phyloP scores from a whole-genome alignment of 2,888 invertebrate species.

The Brachyopa scutellaris region DNA sequence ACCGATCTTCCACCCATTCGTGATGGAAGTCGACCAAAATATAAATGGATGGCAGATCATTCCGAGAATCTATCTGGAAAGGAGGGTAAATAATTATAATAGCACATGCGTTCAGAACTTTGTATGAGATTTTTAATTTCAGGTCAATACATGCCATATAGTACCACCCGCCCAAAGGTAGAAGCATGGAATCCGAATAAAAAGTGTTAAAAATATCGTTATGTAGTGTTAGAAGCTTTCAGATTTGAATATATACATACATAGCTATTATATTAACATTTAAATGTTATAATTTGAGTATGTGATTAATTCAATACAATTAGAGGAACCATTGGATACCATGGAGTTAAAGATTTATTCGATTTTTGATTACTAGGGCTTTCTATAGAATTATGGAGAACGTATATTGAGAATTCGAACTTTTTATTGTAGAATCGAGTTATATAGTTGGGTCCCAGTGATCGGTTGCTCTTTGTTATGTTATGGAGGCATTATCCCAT shows the following conservation, averaged over 20 bases:
- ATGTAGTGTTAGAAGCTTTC: slow-evolving; percentile 21
- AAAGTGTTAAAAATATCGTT: slow-evolving; percentile 63
- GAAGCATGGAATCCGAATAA: slow-evolving; percentile 89
- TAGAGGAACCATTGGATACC: too few relatives aligned
- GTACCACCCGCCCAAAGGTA: slow-evolving; percentile 93
- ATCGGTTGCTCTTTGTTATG: too few relatives aligned
- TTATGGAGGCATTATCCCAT: too few relatives aligned
- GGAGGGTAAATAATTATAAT: slow-evolving; percentile 78
- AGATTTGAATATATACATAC: slow-evolving; percentile 43
- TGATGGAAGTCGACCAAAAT: slow-evolving; percentile 88
- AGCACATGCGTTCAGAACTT: neutral
- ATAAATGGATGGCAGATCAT: slow-evolving; percentile 94
- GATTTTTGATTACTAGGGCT: too few relatives aligned
- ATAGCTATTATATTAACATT: too few relatives aligned
- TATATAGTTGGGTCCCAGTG: too few relatives aligned
- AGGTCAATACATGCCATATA: slow-evolving; percentile 93
- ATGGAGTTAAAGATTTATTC: too few relatives aligned
- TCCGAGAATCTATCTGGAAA: slow-evolving; percentile 94
- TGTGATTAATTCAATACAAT: too few relatives aligned
- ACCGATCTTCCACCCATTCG: slow-evolving; percentile 81
- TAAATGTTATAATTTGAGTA: too few relatives aligned
- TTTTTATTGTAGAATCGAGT: too few relatives aligned
- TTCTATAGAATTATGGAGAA: too few relatives aligned
- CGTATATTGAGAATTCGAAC: too few relatives aligned
- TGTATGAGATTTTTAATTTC: slow-evolving; percentile 47